Evolutionary conservation across 2,113 vertebrate genomes (phyloP).

Genomic region (Thunnus maccoyii): DNA sequence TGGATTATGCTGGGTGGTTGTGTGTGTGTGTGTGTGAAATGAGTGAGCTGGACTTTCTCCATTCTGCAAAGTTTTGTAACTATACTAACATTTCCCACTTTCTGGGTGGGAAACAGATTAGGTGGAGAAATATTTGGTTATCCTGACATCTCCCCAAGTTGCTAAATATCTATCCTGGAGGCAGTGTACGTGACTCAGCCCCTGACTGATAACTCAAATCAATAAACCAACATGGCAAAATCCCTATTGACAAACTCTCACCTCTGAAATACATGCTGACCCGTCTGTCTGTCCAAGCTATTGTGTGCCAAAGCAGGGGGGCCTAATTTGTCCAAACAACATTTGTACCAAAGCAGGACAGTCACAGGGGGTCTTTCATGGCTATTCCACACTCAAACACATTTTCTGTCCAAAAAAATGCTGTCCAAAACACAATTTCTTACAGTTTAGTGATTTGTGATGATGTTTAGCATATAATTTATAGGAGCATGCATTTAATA

Average conservation of each 20-base stretch:
- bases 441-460: too few relatives aligned
- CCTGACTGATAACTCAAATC: constrained; percentile 27
- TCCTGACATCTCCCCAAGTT: background rate
- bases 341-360: too few relatives aligned
- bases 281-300: background rate
- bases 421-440: too few relatives aligned
- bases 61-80: constrained; percentile 5
- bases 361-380: background rate
- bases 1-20: background rate
- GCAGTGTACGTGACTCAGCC: background rate
- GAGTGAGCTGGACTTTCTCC: background rate
- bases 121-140: constrained; percentile 15
- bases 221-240: constrained; percentile 34
- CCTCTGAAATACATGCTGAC: constrained; percentile 18
- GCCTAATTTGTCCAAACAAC: background rate
- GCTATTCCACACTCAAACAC: too few relatives aligned
- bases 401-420: too few relatives aligned
- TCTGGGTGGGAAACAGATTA: background rate
- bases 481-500: too few relatives aligned
- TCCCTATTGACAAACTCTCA: constrained; percentile 30
- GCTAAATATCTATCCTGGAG: constrained; percentile 12
- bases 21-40: background rate
- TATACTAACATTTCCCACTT: background rate
- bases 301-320: background rate
- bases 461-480: too few relatives aligned